Conservation (phyloP, 2,888 invertebrate genomes). For the Pristionchus arcanus region DNA sequence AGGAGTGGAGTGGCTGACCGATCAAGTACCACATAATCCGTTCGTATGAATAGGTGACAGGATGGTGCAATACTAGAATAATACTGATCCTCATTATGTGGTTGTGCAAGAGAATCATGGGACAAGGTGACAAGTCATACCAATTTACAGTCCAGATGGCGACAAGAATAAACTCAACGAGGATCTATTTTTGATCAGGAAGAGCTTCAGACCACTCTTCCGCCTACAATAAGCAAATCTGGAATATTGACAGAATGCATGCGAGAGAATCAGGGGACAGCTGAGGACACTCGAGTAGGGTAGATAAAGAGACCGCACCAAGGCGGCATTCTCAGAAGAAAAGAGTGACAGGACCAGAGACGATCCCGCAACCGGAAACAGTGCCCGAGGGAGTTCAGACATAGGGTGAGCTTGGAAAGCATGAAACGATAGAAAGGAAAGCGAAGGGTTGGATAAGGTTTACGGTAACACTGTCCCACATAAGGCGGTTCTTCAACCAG, state of each 20-base stretch:
- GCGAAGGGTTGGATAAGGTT: neutral
- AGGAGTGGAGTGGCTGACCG: neutral
- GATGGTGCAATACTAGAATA: neutral
- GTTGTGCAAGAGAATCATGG: conserved; percentile 7
- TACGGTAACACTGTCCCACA: conserved; percentile 43
- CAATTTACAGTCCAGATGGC: neutral
- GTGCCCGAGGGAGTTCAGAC: conserved; percentile 23
- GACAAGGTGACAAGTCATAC: conserved; percentile 1
- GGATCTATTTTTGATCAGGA: neutral
- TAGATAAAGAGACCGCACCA: neutral
- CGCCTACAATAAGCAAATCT: neutral
- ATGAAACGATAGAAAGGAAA: neutral
- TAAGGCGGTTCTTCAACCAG: conserved; percentile 26
- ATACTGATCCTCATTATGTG: conserved; percentile 40
- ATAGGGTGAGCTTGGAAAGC: neutral
- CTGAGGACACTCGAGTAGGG: conserved; percentile 30
- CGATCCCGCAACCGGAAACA: conserved; percentile 44
- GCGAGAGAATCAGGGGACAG: conserved; percentile 38
- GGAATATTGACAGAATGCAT: conserved; percentile 16
- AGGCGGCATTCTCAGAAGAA: neutral
- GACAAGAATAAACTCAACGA: neutral
- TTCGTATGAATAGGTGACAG: conserved; percentile 12
- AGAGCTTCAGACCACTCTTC: neutral
- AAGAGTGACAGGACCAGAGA: conserved; percentile 38
- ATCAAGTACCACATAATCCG: conserved; percentile 6